Evolutionary conservation across 2,888 invertebrate species (phyloP).

Genomic region (Agrotis puta): DNA sequence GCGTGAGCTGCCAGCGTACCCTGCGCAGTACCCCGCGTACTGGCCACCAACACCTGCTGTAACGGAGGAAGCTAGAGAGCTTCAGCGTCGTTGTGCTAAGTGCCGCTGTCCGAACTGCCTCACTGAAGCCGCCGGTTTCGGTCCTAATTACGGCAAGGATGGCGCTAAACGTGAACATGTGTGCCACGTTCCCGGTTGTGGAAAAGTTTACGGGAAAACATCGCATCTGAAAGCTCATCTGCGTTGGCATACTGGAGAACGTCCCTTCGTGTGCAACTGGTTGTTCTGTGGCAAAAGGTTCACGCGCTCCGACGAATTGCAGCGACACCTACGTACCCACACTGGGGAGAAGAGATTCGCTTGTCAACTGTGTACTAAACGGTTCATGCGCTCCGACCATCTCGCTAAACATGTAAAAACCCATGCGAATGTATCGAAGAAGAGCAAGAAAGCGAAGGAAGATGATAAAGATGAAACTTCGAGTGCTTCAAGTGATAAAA

Average conservation of each 20-base stretch:
- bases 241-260: slow-evolving; percentile 98
- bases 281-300: slow-evolving; percentile 97
- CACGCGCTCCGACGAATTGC: slow-evolving; percentile 97
- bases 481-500: slow-evolving; percentile 72
- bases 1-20: slow-evolving; percentile 86
- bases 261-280: slow-evolving; percentile 97
- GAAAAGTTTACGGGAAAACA: slow-evolving; percentile 97
- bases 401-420: slow-evolving; percentile 98
- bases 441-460: slow-evolving; percentile 84
- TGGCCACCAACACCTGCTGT: slow-evolving; percentile 86
- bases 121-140: slow-evolving; percentile 94
- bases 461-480: slow-evolving; percentile 85
- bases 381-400: slow-evolving; percentile 98
- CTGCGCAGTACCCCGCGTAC: slow-evolving; percentile 87
- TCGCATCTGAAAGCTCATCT: slow-evolving; percentile 98
- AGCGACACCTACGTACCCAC: slow-evolving; percentile 96
- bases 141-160: slow-evolving; percentile 93
- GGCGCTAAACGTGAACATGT: slow-evolving; percentile 95
- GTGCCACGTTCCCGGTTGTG: slow-evolving; percentile 97
- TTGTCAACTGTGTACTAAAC: slow-evolving; percentile 96
- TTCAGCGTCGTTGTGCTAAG: slow-evolving; percentile 94
- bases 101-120: slow-evolving; percentile 96
- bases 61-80: slow-evolving; percentile 88
- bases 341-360: slow-evolving; percentile 97
- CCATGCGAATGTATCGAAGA: slow-evolving; percentile 93